These are phyloP conservation scores for Caenorhabditis brenneri DNA, from an alignment of 1,140 invertebrate genomes.

Conservation along the genomic window DNA sequence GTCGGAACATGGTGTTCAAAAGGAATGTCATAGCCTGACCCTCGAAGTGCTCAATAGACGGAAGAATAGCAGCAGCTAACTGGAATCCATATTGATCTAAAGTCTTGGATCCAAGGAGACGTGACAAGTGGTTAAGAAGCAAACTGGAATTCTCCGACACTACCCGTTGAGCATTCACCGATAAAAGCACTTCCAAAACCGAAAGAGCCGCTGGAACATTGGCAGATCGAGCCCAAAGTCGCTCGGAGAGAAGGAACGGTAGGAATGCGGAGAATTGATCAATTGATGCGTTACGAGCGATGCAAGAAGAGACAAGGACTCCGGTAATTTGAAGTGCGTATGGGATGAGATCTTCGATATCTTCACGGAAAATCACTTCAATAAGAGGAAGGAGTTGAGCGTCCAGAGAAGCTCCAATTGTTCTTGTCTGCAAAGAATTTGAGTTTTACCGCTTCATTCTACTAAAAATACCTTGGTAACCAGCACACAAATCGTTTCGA, in stretches of 20 bases:
- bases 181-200: constrained; percentile 39
- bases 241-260: constrained; percentile 23
- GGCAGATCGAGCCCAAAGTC: constrained; percentile 26
- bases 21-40: neutral
- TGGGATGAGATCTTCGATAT: constrained; percentile 46
- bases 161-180: neutral
- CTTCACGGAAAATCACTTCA: constrained; percentile 42
- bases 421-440: neutral
- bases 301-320: neutral
- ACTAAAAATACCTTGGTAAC: constrained; percentile 40
- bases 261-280: constrained; percentile 45
- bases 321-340: constrained; percentile 51
- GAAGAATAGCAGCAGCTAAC: constrained; percentile 32
- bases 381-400: constrained; percentile 45
- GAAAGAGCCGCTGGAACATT: constrained; percentile 50
- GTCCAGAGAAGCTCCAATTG: constrained; percentile 33
- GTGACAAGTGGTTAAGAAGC: constrained; percentile 14
- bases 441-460: too few relatives aligned
- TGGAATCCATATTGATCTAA: constrained; percentile 49
- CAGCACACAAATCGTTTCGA: constrained; percentile 47
- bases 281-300: neutral
- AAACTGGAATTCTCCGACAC: neutral
- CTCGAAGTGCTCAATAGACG: constrained; percentile 27
- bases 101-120: constrained; percentile 35
- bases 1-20: constrained; percentile 31